Conservation (phyloP, 2,113 vertebrate genomes). For the Cephalopholis sonnerati region DNA sequence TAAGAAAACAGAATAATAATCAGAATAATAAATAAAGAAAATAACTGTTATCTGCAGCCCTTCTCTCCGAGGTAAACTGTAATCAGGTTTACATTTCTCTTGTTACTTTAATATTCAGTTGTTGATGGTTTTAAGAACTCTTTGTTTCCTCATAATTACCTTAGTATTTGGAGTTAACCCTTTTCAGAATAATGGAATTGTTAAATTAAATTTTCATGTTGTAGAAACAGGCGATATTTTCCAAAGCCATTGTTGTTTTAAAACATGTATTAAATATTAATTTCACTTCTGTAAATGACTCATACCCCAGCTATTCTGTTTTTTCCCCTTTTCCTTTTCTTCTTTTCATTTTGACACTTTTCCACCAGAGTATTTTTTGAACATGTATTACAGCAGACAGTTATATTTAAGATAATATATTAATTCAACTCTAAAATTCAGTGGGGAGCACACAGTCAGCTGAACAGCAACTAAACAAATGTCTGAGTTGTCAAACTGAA, state of each 20-base stretch:
- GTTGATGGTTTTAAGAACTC: not conserved
- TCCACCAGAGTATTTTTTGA: not conserved
- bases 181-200: not conserved
- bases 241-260: not conserved
- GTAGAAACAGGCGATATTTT: slow-evolving; percentile 6
- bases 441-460: slow-evolving; percentile 19
- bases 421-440: slow-evolving; percentile 20
- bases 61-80: too few species aligned
- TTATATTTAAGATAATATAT: slow-evolving; percentile 23
- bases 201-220: not conserved
- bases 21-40: too few species aligned
- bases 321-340: not conserved
- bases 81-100: not conserved
- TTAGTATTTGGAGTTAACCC: not conserved
- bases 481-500: slow-evolving; percentile 41
- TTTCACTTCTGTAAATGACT: slow-evolving; percentile 16
- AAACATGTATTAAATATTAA: slow-evolving; percentile 35
- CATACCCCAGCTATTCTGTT: not conserved
- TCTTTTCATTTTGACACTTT: slow-evolving; percentile 15
- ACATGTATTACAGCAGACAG: slow-evolving; percentile 13
- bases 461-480: slow-evolving; percentile 46
- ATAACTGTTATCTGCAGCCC: too few species aligned
- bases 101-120: not conserved
- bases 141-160: not conserved
- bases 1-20: too few species aligned